Percentiles rank a stretch among this genome's conserved stretches.
phyloP scores from a whole-genome alignment of 1,140 invertebrate species.

The Temnothorax longispinosus region DNA sequence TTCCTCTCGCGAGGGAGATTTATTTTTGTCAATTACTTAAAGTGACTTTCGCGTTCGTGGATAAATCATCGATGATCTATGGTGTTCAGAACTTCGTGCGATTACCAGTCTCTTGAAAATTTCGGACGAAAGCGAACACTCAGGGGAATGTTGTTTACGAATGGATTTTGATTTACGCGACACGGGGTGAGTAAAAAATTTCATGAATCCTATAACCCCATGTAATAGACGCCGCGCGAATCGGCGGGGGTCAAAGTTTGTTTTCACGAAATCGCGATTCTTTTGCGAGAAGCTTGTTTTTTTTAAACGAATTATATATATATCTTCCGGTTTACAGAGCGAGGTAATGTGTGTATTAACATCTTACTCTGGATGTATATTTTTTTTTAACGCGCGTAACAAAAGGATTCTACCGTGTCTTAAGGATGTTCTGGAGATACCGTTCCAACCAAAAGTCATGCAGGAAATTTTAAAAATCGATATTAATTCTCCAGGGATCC shows the following conservation, averaged over 20 bases:
- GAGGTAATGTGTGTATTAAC: not conserved
- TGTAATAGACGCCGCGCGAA: not conserved
- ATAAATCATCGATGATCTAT: not conserved
- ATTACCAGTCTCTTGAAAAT: not conserved
- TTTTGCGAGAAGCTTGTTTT: constrained; percentile 11
- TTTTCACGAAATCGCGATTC: not conserved
- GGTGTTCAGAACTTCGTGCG: too few relatives aligned
- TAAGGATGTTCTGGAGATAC: too few relatives aligned
- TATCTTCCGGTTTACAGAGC: not conserved
- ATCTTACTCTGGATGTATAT: not conserved
- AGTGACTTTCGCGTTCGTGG: not conserved
- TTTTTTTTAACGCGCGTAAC: not conserved
- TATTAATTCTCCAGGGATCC: too few relatives aligned
- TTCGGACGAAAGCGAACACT: not conserved
- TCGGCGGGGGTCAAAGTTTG: not conserved
- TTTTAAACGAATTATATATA: constrained; percentile 7
- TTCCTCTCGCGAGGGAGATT: not conserved
- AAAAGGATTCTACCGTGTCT: not conserved
- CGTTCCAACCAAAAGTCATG: too few relatives aligned
- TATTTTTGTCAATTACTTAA: not conserved
- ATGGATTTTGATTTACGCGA: not conserved
- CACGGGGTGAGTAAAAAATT: not conserved
- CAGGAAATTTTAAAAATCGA: too few relatives aligned
- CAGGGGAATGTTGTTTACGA: not conserved
- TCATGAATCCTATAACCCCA: not conserved